These are phyloP conservation scores for Helicorthomorpha holstii DNA, from an alignment of 1,140 invertebrate species.

Conservation along the genomic window DNA sequence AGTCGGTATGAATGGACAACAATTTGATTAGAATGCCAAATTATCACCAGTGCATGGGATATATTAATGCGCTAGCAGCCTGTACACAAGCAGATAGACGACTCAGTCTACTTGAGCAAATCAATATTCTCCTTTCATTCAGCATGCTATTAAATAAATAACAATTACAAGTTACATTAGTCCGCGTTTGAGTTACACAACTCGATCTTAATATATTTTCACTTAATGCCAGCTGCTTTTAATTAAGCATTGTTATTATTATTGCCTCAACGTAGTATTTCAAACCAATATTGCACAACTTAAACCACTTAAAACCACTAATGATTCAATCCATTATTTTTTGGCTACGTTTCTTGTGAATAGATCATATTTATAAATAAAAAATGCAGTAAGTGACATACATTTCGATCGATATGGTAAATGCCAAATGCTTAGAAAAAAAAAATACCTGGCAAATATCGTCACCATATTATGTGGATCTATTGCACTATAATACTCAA, in stretches of 20 bases:
- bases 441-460: conserved; percentile 61
- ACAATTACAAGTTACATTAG: not conserved
- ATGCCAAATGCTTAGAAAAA: too few species aligned
- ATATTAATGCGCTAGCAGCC: conserved; percentile 78
- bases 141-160: conserved; percentile 46
- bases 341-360: too few species aligned
- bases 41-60: conserved; percentile 74
- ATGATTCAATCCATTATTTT: too few species aligned
- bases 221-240: not conserved
- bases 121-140: conserved; percentile 76
- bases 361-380: too few species aligned
- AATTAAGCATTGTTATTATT: too few species aligned
- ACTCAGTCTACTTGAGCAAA: conserved; percentile 69
- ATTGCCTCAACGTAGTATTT: too few species aligned
- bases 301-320: too few species aligned
- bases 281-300: too few species aligned
- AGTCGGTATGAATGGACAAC: too few species aligned
- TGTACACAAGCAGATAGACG: conserved; percentile 82
- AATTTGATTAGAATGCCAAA: not conserved
- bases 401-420: too few species aligned
- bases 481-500: conserved; percentile 88
- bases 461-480: conserved; percentile 81
- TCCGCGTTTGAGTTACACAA: conserved; percentile 1
- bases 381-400: too few species aligned
- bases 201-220: not conserved